Percentiles rank a stretch among this genome's conserved stretches.
These are phyloP conservation scores for Lordiphosa andalusiaca DNA, from an alignment of 2,888 invertebrate species.

Conservation along the genomic window DNA sequence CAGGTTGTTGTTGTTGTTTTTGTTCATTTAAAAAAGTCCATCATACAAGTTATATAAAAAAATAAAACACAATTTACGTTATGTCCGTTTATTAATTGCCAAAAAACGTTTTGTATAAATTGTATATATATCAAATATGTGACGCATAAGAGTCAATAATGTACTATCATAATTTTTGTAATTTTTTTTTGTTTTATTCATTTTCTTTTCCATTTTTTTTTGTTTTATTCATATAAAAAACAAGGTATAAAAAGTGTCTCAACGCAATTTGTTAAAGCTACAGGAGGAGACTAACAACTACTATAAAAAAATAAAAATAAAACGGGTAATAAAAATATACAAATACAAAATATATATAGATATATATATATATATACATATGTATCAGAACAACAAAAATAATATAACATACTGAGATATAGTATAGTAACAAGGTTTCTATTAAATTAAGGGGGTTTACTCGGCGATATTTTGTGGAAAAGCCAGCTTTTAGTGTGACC, in stretches of 20 bases:
- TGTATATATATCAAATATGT: slow-evolving; percentile 65
- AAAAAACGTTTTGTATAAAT: slow-evolving; percentile 63
- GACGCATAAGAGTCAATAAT: slow-evolving; percentile 10
- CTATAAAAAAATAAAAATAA: slow-evolving; percentile 30
- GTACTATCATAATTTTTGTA: slow-evolving; percentile 13
- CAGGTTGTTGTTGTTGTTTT: slow-evolving; percentile 20
- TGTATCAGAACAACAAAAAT: too few relatives aligned
- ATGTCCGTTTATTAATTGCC: slow-evolving; percentile 66
- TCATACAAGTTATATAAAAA: slow-evolving; percentile 48
- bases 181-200: background rate
- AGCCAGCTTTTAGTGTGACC: too few relatives aligned
- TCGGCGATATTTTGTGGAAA: too few relatives aligned
- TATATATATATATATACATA: too few relatives aligned
- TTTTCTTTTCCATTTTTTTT: slow-evolving; percentile 14
- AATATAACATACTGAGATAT: too few relatives aligned
- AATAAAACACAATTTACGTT: slow-evolving; percentile 57
- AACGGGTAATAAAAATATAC: slow-evolving; percentile 67
- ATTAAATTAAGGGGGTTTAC: slow-evolving; percentile 25
- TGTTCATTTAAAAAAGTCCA: slow-evolving; percentile 44
- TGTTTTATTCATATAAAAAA: slow-evolving; percentile 47
- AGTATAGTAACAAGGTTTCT: slow-evolving; percentile 28
- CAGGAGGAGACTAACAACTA: slow-evolving; percentile 66
- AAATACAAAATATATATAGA: slow-evolving; percentile 42
- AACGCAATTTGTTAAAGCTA: slow-evolving; percentile 69
- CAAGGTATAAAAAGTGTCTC: slow-evolving; percentile 71